Evolutionary conservation across 35 echinoderm and acorn worm species (phyloP), one percentile per base, ranked within the genome.

Genomic region (Ophioderma brevispina): DNA sequence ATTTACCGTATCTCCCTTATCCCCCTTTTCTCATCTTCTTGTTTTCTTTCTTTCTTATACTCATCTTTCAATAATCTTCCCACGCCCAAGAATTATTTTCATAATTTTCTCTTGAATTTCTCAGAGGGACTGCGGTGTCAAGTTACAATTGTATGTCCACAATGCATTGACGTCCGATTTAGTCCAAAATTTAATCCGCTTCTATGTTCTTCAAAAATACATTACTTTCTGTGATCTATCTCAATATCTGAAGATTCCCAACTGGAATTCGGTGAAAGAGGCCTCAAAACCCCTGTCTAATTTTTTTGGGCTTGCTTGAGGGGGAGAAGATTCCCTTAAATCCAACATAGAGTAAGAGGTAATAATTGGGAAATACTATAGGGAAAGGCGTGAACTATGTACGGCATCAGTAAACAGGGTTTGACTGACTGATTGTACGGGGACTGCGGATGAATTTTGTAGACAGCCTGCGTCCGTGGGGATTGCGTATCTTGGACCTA

Each of bases 31-130:
- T 70, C 59, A 70, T 70, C 59, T 70, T 70, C 59, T 70, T 70
- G 59, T 70, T 70, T 70, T 70, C 17, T 25, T 70, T 4, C 59
- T 30, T 13, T 70, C 59, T 15, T 70, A 8, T 70, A 4, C 59
- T 70, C 59, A 70, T 70, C 59, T 70, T 13, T 70, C 59, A 70
- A 70, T 70, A 70, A 70, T 70, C 59, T 70, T 70, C 59, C 59
- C 59, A 70, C 59, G 59, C 59, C 59, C 59, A 70, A 70, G 59
- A 6, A 70, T 70, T 70, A 70, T 70, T 70, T 70, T 70, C 59
- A 70, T 70, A 70, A 70, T 70, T 70, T 70, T 30, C 59, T 30
- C 59, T 18, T 70, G 28, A 70, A 70, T 70, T 70, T 70, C 59
- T 70, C 59, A 25, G 59, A 70, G 59, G 59, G 59, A 46, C 41